These are phyloP conservation scores for Eleginops maclovinus DNA, from an alignment of 2,113 vertebrate genomes.

Conservation along the genomic window DNA sequence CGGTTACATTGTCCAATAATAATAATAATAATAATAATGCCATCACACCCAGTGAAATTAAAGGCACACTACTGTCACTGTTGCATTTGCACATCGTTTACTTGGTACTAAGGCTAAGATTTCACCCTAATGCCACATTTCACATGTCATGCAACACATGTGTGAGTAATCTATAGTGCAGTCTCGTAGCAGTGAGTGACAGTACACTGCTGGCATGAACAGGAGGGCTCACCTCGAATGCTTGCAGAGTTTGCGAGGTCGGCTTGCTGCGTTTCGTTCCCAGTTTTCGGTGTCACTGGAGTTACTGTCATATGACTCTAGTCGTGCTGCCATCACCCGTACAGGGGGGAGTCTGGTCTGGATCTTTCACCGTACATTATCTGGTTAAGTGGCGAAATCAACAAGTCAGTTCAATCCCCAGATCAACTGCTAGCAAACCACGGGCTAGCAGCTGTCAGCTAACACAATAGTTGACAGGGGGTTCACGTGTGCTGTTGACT, in stretches of 20 bases:
- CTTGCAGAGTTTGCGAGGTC: slow-evolving; percentile 94
- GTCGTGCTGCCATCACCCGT: slow-evolving; percentile 93
- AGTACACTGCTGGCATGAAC: too few species aligned
- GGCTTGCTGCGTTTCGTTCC: slow-evolving; percentile 90
- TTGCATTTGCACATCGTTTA: neutral
- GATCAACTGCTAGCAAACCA: neutral
- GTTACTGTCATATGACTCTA: slow-evolving; percentile 95
- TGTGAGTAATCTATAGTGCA: neutral
- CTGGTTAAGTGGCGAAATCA: slow-evolving; percentile 75
- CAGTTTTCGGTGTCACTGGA: slow-evolving; percentile 95
- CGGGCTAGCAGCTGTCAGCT: neutral
- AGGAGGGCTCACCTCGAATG: slow-evolving; percentile 67
- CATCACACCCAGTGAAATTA: neutral
- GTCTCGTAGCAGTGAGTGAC: too few species aligned
- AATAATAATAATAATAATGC: neutral
- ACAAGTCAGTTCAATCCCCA: slow-evolving; percentile 48
- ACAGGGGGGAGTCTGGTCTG: slow-evolving; percentile 68
- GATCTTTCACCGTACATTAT: slow-evolving; percentile 89
- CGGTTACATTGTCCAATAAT: too few species aligned
- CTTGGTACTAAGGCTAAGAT: neutral
- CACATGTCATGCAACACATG: neutral
- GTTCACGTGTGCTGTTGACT: neutral
- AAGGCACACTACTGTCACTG: too few species aligned
- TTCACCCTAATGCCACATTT: neutral
- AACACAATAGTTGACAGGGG: neutral